A percentile compares a stretch with the other conserved stretches of the same genome.
Evolutionary conservation across 2,113 vertebrate species (phyloP).

Genomic region (Trinectes maculatus): DNA sequence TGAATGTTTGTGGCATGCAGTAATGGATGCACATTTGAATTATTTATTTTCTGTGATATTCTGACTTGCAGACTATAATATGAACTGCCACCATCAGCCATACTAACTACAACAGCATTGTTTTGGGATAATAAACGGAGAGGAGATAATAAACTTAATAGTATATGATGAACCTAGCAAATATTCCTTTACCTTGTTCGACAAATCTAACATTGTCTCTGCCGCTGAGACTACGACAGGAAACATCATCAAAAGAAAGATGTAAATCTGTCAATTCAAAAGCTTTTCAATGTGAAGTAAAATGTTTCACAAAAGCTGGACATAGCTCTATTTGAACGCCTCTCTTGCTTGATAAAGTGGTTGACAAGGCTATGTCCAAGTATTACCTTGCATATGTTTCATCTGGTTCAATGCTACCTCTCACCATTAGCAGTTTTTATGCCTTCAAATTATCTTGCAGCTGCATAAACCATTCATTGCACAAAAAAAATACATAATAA

Average conservation of each 20-base stretch:
- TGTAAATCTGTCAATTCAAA: constrained; percentile 16
- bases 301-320: constrained; percentile 28
- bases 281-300: constrained; percentile 17
- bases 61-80: neutral
- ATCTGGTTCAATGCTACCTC: constrained; percentile 1
- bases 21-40: constrained; percentile 1
- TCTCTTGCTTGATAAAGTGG: neutral
- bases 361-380: neutral
- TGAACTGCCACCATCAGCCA: neutral
- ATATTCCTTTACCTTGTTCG: constrained; percentile 8
- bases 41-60: neutral
- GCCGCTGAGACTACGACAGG: neutral
- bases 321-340: constrained; percentile 1
- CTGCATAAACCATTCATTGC: constrained; percentile 11
- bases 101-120: neutral
- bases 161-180: neutral
- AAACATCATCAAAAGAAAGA: constrained; percentile 32
- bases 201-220: constrained; percentile 7
- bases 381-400: constrained; percentile 1
- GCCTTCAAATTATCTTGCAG: constrained; percentile 1
- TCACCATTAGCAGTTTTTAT: constrained; percentile 6
- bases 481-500: constrained; percentile 6
- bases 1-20: neutral
- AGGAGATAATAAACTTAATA: too few species aligned
- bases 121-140: too few species aligned